Evolutionary conservation across 2,113 vertebrate genomes (phyloP).

Genomic region (Cyprinodon brontotheroides): DNA sequence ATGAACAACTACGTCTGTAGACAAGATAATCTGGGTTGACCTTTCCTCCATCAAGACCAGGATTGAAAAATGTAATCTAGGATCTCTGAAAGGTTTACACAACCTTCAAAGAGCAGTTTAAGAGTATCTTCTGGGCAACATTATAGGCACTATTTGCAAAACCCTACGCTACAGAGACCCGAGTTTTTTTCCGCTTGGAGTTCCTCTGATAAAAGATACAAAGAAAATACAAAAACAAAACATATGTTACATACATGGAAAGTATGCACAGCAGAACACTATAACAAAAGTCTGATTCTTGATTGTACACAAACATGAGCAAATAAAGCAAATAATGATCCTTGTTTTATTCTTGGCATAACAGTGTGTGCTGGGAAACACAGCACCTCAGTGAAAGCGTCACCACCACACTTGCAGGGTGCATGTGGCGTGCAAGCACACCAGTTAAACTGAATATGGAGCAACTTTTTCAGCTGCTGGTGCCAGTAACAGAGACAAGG

Average conservation of each 20-base stretch:
- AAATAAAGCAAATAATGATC: not conserved
- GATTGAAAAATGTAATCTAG: no score
- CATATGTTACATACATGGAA: not conserved
- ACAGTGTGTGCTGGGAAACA: conserved; percentile 19
- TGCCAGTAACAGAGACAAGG: conserved; percentile 71
- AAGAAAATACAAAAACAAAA: no score
- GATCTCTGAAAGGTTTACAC: no score
- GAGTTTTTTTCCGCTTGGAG: no score
- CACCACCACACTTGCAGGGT: conserved; percentile 4
- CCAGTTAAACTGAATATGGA: conserved; percentile 26
- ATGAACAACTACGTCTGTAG: no score
- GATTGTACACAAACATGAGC: not conserved
- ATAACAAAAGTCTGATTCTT: not conserved
- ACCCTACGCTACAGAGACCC: no score
- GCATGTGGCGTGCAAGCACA: conserved; percentile 59
- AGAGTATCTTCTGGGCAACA: no score
- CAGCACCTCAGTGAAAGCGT: conserved; percentile 45
- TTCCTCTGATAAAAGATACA: no score
- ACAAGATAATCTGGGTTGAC: no score
- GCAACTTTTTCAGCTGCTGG: conserved; percentile 73
- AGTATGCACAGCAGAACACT: not conserved
- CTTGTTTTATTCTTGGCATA: conserved; percentile 51
- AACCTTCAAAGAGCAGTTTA: no score
- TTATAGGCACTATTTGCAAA: no score
- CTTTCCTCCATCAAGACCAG: no score